A percentile compares a stretch with the other conserved stretches of the same genome.
Evolutionary conservation across 2,113 vertebrate species (phyloP).

Genomic region (Pitta sordida): DNA sequence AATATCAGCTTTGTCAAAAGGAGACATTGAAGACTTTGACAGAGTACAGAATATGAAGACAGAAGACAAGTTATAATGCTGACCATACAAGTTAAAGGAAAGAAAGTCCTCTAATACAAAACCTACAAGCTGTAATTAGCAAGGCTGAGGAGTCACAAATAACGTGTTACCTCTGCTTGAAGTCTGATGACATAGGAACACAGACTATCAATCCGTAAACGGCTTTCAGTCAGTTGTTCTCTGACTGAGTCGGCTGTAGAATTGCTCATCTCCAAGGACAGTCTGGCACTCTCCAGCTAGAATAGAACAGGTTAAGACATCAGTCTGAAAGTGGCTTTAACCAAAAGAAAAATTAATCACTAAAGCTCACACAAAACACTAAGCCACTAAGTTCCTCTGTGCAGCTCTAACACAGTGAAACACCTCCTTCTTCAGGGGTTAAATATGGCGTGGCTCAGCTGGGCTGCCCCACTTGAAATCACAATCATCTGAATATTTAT

Average conservation of each 20-base stretch:
- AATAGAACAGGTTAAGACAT: neutral
- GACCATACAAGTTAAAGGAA: neutral
- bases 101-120: neutral
- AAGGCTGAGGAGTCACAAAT: neutral
- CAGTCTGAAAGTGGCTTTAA: slow-evolving; percentile 27
- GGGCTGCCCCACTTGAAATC: neutral
- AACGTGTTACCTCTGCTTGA: slow-evolving; percentile 83
- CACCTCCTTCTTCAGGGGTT: neutral
- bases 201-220: slow-evolving; percentile 80
- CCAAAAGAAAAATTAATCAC: neutral
- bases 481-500: neutral
- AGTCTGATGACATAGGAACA: slow-evolving; percentile 77
- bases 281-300: slow-evolving; percentile 84
- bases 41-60: neutral
- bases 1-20: neutral
- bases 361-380: neutral
- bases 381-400: neutral
- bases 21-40: neutral
- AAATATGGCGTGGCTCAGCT: neutral
- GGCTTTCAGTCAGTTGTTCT: slow-evolving; percentile 86
- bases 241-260: slow-evolving; percentile 74
- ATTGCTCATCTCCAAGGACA: slow-evolving; percentile 81
- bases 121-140: neutral
- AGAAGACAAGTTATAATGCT: neutral
- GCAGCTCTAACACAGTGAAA: slow-evolving; percentile 1